Base-by-base conservation (phyloP, 2,888 invertebrate species). In the Archips crataeganus region DNA sequence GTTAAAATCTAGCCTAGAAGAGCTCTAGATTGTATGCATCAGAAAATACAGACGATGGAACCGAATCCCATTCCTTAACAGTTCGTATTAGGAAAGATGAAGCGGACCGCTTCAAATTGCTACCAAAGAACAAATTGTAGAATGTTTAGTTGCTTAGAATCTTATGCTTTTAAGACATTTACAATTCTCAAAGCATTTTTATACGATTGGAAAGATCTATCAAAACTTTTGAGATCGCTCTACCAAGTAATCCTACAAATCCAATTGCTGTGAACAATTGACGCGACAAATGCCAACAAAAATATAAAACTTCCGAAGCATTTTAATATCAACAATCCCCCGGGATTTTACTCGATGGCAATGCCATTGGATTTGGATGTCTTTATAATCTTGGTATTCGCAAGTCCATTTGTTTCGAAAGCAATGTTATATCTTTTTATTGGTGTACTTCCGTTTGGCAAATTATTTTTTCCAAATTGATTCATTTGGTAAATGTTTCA, bases 261-360 rank as follows among this genome's bases (percentile, higher is more conserved):
- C 51, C 51, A 3, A 54, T 54, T 15, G 15, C 23, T 54, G 39
- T 15, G 23, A 54, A 8, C 23, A 15, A 54, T 15, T n/a, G 59
- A 2, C 11, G 15, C 34, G 34, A 59, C 13, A 59, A 59, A 59
- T 34, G 34, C 59, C 59, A 23, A 42, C 51, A 62, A 70, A 70
- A 32, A 63, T 47, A 70, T 47, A 47, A 64, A 70, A 47, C 57
- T 45, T 59, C 47, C 15, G 36, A 47, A 64, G 70, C 47, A 70
- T 70, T 70, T 64, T 70, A 64, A 64, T 64, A 64, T 42, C 34
- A 70, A 57, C 34, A 70, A 70, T 70, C 42, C 39, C 4, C 6
- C 6, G 39, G 45, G 6, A 34, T 36, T 70, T 63, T 64, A 70
- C 64, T 59, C 54, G 13, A 36, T 15, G n/a, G 45, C 34, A 36